Evolutionary conservation across 2,113 vertebrate species (phyloP).

Genomic region (Pelecanoides urinatrix): DNA sequence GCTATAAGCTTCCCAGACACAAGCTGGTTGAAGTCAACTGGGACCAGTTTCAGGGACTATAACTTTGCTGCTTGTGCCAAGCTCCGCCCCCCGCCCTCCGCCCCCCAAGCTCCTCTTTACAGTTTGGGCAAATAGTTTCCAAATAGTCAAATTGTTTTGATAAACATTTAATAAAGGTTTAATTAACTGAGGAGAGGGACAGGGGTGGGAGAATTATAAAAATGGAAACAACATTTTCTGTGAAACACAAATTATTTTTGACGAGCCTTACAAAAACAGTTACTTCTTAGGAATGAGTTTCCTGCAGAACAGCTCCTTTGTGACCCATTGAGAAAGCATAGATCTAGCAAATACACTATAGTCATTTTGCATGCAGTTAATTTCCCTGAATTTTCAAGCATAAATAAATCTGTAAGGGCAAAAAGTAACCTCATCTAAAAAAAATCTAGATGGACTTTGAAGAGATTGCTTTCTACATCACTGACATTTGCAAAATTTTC

Average conservation of each 20-base stretch:
- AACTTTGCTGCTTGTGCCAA: neutral
- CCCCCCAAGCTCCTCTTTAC: neutral
- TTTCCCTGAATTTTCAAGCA: neutral
- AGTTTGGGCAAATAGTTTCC: neutral
- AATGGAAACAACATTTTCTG: neutral
- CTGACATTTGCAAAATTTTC: neutral
- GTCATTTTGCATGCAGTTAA: neutral
- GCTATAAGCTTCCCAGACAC: neutral
- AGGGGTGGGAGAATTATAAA: neutral
- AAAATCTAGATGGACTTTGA: neutral
- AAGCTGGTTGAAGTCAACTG: neutral
- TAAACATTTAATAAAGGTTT: neutral
- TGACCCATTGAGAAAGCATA: neutral
- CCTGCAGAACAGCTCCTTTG: neutral
- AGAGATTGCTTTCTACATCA: neutral
- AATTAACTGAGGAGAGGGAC: conserved; percentile 3
- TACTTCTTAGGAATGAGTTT: neutral
- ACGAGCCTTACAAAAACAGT: neutral
- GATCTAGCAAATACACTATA: neutral
- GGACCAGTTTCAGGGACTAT: neutral
- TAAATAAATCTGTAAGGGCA: neutral
- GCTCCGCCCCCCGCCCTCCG: neutral
- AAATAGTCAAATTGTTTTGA: neutral
- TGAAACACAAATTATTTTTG: neutral
- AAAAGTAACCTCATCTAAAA: neutral